A percentile compares a stretch with the other conserved stretches of the same genome.
Conservation (phyloP, 2,113 vertebrate species). For the Pelmatolapia mariae region DNA sequence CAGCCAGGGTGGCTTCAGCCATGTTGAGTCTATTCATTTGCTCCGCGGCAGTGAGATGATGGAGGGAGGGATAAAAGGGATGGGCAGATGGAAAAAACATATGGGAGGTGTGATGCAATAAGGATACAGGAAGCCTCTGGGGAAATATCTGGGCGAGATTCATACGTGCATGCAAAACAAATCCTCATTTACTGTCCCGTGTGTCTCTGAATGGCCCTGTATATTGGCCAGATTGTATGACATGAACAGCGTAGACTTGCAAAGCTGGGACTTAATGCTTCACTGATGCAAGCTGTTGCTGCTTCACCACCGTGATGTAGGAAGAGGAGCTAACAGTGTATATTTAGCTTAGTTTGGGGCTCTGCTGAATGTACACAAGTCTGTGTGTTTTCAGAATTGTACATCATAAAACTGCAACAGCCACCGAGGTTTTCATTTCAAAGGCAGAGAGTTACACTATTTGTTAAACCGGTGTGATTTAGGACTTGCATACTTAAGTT, state of each 20-base stretch:
- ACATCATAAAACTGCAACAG: background rate
- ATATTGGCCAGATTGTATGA: background rate
- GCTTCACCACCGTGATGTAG: background rate
- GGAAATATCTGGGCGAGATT: constrained; percentile 29
- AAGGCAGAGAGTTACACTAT: background rate
- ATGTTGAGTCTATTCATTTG: background rate
- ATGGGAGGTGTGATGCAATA: constrained; percentile 44
- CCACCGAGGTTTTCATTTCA: background rate
- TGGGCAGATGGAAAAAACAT: constrained; percentile 47
- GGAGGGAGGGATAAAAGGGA: background rate
- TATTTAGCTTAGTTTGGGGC: background rate
- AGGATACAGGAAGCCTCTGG: constrained; percentile 18
- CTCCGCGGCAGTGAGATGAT: background rate
- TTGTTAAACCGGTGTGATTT: background rate
- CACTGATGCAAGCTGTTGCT: background rate
- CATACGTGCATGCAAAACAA: constrained; percentile 22
- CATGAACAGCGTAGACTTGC: background rate
- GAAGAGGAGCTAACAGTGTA: background rate
- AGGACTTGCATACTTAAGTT: background rate
- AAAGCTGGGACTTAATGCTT: background rate
- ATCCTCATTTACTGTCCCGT: constrained; percentile 13
- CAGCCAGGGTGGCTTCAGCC: background rate
- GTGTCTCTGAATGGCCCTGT: background rate
- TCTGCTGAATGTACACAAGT: background rate
- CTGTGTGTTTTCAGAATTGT: background rate